Evolutionary conservation across 1,140 invertebrate species (phyloP).

Genomic region (Zaprionus tsacasi): DNA sequence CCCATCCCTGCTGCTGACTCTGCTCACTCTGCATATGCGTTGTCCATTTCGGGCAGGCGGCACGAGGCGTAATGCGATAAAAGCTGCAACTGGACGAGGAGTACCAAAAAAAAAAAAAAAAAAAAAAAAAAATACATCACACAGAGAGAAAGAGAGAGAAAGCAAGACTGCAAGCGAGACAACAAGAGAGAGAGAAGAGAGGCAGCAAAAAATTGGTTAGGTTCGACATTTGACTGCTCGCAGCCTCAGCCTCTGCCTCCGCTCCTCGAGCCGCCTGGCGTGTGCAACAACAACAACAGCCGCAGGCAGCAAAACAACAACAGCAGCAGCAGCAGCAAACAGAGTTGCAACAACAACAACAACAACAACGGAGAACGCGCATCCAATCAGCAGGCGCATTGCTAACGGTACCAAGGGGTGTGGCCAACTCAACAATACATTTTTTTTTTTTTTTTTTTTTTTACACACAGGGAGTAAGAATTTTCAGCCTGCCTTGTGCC

Average conservation of each 20-base stretch:
- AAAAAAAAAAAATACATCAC: too few relatives aligned
- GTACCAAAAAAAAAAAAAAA: not conserved
- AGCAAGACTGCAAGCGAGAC: not conserved
- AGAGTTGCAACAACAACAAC: conserved; percentile 9
- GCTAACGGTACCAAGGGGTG: conserved; percentile 41
- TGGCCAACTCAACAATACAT: conserved; percentile 34
- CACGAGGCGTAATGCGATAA: conserved; percentile 51
- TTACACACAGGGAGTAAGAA: conserved; percentile 18
- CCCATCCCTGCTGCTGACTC: not conserved
- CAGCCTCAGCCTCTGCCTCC: conserved; percentile 25
- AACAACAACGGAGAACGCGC: conserved; percentile 28
- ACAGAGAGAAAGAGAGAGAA: not conserved
- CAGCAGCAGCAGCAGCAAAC: conserved; percentile 5
- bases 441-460: conserved; percentile 10
- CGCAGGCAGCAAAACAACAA: conserved; percentile 52
- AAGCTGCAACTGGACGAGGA: conserved; percentile 35
- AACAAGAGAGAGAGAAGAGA: conserved; percentile 5
- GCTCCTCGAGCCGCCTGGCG: conserved; percentile 17
- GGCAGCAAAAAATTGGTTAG: conserved; percentile 59
- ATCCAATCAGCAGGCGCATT: conserved; percentile 54
- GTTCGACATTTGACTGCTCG: conserved; percentile 72
- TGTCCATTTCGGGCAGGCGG: conserved; percentile 17
- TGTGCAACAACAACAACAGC: conserved; percentile 41
- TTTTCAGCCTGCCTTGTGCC: not conserved
- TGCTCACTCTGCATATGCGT: conserved; percentile 68